These are phyloP conservation scores for Melanotaenia trifasciata DNA, from an alignment of 2,797 vertebrate species.

Conservation along the genomic window DNA sequence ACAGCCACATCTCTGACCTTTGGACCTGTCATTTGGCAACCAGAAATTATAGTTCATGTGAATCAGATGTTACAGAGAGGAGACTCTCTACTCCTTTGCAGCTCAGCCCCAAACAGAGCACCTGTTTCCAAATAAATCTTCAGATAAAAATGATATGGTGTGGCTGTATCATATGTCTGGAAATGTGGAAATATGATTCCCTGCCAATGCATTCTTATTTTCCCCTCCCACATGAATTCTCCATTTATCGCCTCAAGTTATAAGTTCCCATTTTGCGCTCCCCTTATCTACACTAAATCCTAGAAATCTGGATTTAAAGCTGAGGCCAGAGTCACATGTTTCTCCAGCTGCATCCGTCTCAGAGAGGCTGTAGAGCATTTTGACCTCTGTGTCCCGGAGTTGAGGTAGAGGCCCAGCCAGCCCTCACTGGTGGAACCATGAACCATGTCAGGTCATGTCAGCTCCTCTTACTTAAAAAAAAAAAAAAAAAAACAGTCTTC, in stretches of 20 bases:
- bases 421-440: constrained; percentile 67
- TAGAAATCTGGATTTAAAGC: constrained; percentile 53
- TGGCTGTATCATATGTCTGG: constrained; percentile 55
- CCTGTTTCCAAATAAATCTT: constrained; percentile 80
- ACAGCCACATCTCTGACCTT: constrained; percentile 68
- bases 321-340: constrained; percentile 67
- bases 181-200: constrained; percentile 69
- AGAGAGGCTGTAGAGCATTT: constrained; percentile 52
- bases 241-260: constrained; percentile 30
- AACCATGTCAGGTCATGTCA: constrained; percentile 76
- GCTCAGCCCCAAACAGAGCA: constrained; percentile 60
- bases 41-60: constrained; percentile 69
- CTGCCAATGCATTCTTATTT: constrained; percentile 7
- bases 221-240: constrained; percentile 55
- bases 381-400: constrained; percentile 65
- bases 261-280: constrained; percentile 31
- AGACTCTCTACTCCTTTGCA: constrained; percentile 46
- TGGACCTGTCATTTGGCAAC: constrained; percentile 58
- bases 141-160: constrained; percentile 65
- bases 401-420: constrained; percentile 60
- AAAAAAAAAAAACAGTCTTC: constrained; percentile 70
- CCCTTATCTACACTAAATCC: constrained; percentile 55
- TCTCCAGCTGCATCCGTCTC: constrained; percentile 58
- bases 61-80: constrained; percentile 74
- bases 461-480: constrained; percentile 67